A percentile compares a stretch with the other conserved stretches of the same genome.
These are phyloP conservation scores for Colletes latitarsis DNA, from an alignment of 1,140 invertebrate genomes.

Conservation along the genomic window DNA sequence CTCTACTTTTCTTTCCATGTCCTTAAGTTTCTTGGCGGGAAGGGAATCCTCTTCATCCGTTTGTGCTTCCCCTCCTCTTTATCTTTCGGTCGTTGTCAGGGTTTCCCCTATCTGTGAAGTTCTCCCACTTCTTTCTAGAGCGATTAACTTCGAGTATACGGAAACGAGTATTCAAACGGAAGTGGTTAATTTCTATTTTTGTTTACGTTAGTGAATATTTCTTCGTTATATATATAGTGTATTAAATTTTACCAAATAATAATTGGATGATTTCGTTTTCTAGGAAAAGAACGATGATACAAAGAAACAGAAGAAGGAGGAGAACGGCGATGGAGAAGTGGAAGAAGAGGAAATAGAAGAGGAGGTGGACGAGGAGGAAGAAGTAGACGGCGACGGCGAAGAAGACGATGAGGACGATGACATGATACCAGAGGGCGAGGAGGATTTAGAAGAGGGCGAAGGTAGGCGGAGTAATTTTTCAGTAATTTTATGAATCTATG, in stretches of 20 bases:
- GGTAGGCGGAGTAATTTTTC: slow-evolving; percentile 69
- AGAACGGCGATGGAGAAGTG: slow-evolving; percentile 85
- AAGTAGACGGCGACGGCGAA: slow-evolving; percentile 81
- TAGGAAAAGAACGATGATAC: slow-evolving; percentile 88
- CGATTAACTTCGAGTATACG: background rate
- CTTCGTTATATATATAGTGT: too few relatives aligned
- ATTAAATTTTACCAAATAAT: too few relatives aligned
- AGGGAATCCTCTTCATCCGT: slow-evolving; percentile 51
- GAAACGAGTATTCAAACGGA: background rate
- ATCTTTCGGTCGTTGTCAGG: slow-evolving; percentile 11
- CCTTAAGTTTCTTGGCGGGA: slow-evolving; percentile 57
- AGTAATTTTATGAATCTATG: background rate
- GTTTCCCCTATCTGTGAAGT: background rate
- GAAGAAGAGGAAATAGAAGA: slow-evolving; percentile 80
- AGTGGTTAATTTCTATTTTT: slow-evolving; percentile 3
- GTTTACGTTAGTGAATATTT: background rate
- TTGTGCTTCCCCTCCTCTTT: slow-evolving; percentile 21
- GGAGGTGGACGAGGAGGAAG: slow-evolving; percentile 77
- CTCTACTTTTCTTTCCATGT: slow-evolving; percentile 32
- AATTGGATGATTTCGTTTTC: slow-evolving; percentile 58
- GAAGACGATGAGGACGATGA: slow-evolving; percentile 87
- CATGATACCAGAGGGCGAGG: slow-evolving; percentile 85
- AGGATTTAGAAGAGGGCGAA: slow-evolving; percentile 86
- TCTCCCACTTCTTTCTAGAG: slow-evolving; percentile 5
- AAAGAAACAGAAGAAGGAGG: slow-evolving; percentile 90